Base-by-base conservation (phyloP, 1,140 invertebrate species). In the Nasonia vitripennis region DNA sequence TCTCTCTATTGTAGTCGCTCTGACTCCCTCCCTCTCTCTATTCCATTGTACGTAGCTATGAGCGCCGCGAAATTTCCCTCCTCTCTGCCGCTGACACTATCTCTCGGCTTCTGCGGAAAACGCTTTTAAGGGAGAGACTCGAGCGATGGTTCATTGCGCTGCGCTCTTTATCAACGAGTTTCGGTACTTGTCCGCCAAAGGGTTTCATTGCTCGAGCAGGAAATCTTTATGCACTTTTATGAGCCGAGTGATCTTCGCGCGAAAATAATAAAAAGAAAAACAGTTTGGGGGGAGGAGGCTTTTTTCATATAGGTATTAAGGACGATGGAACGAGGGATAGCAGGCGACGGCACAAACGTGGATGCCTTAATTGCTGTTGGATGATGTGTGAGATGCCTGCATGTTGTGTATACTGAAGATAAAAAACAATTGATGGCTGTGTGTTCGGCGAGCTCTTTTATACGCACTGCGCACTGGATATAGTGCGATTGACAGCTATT, bases 81-180 rank as follows among this genome's bases (percentile, higher is more conserved):
- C 77, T 81, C 73, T 55, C 83, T 88, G 88, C 62, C 83, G 85
- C 84, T 91, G 91, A 91, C 91, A 90, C 89, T 92, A 92, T 92
- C 14, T 75, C 45, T 74, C 55, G 3, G 27, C 70, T 4, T 12
- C 45, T 3, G 55, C 37, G 74, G 41, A 78, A 70, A 70, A 48
- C 27, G 45, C 51, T 81, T 80, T 85, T 80, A 80, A 81, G 48
- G n/a, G 77, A 62, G 55, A 62, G 20, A n/a, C 55, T 62, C 17
- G 55, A 62, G 55, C 14, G 2, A 62, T 6, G 55, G 55, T 62
- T n/a, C 17, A 17, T 20, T 62, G 55, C 55, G 55, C 55, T 7
- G n/a, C 86, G 68, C 67, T 77, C 34, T 67, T 78, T 78, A 41
- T 83, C 81, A 48, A 51, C 62, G 78, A 67, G 51, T 20, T 23